phyloP scores from a whole-genome alignment of 2,888 invertebrate species.

The Schizotus pectinicornis region DNA sequence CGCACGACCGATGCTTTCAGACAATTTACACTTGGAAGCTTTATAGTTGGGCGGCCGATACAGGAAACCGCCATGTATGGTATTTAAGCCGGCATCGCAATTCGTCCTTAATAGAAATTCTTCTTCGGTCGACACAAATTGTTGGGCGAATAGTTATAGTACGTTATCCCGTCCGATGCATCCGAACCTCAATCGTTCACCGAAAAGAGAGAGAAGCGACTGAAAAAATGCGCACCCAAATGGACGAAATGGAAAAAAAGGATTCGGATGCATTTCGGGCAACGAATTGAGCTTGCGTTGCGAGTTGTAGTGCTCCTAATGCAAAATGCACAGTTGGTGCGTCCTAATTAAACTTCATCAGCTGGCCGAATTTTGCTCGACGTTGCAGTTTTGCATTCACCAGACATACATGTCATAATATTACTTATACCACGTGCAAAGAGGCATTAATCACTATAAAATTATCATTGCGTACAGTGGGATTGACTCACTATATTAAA shows the following conservation, averaged over 20 bases:
- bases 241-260: neutral
- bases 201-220: slow-evolving; percentile 5
- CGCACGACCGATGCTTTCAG: slow-evolving; percentile 46
- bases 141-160: slow-evolving; percentile 10
- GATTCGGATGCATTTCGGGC: no score
- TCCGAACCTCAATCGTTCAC: neutral
- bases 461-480: no score
- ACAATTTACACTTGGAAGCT: slow-evolving; percentile 46
- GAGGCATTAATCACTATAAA: no score
- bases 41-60: slow-evolving; percentile 13
- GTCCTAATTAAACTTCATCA: no score
- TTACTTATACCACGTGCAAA: no score
- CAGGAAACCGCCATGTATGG: slow-evolving; percentile 22
- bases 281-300: no score
- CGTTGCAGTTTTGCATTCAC: no score
- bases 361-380: no score
- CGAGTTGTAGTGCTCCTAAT: no score
- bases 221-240: neutral
- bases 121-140: slow-evolving; percentile 17
- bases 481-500: no score
- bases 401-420: no score
- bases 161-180: neutral
- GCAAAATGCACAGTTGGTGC: no score
- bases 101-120: slow-evolving; percentile 24
- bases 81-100: slow-evolving; percentile 18